phyloP scores from a whole-genome alignment of 2,113 vertebrate species.

The Gymnarchus niloticus region DNA sequence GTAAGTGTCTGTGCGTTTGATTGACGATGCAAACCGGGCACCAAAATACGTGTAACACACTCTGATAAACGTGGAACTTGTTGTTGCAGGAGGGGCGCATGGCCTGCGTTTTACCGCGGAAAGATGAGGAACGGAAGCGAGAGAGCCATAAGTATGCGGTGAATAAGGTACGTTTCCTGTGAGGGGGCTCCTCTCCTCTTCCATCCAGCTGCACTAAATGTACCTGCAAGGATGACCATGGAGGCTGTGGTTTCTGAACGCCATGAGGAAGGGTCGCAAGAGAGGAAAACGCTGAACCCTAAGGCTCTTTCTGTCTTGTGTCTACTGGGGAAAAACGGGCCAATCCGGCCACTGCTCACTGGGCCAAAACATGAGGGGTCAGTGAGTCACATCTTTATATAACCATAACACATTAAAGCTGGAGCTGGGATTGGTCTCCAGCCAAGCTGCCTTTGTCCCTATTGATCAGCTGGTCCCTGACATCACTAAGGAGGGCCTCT shows the following conservation, averaged over 20 bases:
- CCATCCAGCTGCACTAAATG: not conserved
- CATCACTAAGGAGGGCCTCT: not conserved
- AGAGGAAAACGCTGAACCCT: too few species aligned
- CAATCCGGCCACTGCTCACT: not conserved
- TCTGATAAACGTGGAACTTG: not conserved
- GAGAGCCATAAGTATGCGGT: constrained; percentile 86
- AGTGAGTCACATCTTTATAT: not conserved
- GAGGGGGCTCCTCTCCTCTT: too few species aligned
- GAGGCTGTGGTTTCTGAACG: too few species aligned
- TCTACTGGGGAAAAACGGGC: not conserved
- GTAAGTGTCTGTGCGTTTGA: not conserved
- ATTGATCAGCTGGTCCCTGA: not conserved
- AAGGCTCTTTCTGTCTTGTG: not conserved
- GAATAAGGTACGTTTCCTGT: constrained; percentile 77
- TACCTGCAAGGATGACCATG: not conserved
- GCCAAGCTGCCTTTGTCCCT: not conserved
- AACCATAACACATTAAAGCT: not conserved
- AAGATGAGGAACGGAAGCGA: constrained; percentile 93
- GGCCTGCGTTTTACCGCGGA: constrained; percentile 82
- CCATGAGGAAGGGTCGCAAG: too few species aligned
- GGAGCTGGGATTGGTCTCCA: not conserved
- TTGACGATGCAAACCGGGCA: not conserved
- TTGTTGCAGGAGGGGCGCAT: constrained; percentile 83
- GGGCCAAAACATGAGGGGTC: not conserved
- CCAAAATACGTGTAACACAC: not conserved